phyloP scores from a whole-genome alignment of 2,888 invertebrate species.

The Lasioglossum malachurum region DNA sequence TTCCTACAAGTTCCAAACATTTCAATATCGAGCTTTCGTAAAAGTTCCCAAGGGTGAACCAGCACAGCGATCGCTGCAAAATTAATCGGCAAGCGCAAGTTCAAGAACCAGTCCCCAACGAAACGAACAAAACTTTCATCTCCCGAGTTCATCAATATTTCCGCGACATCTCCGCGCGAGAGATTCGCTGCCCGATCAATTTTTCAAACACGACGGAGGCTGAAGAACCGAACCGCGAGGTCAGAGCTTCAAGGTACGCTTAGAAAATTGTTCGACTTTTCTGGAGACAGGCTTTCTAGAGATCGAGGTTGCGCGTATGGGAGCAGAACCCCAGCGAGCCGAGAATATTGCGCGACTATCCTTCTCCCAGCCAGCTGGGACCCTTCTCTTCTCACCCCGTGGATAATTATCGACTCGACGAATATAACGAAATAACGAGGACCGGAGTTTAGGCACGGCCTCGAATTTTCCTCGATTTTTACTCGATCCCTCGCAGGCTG shows the following conservation, averaged over 20 bases:
- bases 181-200: neutral
- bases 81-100: neutral
- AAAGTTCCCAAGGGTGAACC: neutral
- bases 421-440: conserved; percentile 1
- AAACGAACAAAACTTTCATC: neutral
- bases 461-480: neutral
- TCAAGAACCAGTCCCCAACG: neutral
- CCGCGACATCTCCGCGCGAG: neutral
- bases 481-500: neutral
- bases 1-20: neutral
- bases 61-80: neutral
- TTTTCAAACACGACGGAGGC: neutral
- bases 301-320: neutral
- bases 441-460: conserved; percentile 3
- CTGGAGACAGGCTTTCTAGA: neutral
- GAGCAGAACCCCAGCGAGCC: neutral
- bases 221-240: neutral
- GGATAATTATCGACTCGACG: conserved; percentile 42
- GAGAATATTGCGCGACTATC: neutral
- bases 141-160: neutral
- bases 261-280: neutral
- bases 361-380: neutral
- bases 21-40: neutral
- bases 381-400: conserved; percentile 18
- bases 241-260: neutral